Evolutionary conservation across 2,113 vertebrate genomes (phyloP).

Genomic region (Rhadina sibilatrix): DNA sequence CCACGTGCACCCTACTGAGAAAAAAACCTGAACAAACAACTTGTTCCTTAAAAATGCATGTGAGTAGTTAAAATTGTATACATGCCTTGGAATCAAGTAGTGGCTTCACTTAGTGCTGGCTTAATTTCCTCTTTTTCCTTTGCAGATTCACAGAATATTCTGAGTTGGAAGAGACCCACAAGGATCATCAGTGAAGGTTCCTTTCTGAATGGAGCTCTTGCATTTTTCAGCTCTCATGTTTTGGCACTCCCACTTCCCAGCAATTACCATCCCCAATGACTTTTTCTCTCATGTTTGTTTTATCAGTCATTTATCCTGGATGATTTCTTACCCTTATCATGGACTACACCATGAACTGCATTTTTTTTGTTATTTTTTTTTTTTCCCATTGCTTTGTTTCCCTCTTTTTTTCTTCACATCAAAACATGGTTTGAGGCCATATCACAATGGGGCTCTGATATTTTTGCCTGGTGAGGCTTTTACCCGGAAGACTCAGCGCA

Average conservation of each 20-base stretch:
- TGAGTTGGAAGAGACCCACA: neutral
- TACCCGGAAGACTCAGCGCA: neutral
- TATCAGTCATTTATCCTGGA: neutral
- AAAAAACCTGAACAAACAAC: neutral
- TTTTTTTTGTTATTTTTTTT: neutral
- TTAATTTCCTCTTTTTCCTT: neutral
- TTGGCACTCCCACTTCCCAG: neutral
- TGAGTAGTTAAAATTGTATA: neutral
- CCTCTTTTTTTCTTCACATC: neutral
- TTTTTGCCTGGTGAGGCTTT: neutral
- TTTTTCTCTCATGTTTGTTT: neutral
- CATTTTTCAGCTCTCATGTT: neutral
- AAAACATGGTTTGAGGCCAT: neutral
- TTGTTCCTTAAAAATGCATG: neutral
- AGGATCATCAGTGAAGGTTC: neutral
- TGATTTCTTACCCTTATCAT: neutral
- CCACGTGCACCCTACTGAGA: fast-evolving
- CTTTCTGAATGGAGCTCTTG: neutral
- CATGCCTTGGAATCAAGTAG: neutral
- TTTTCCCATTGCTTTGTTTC: neutral
- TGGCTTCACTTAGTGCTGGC: neutral
- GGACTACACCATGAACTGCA: neutral
- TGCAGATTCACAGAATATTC: neutral
- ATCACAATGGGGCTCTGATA: neutral
- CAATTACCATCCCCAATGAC: too few relatives aligned